These are phyloP conservation scores for Etheostoma spectabile DNA, from an alignment of 2,113 vertebrate genomes.

Conservation along the genomic window DNA sequence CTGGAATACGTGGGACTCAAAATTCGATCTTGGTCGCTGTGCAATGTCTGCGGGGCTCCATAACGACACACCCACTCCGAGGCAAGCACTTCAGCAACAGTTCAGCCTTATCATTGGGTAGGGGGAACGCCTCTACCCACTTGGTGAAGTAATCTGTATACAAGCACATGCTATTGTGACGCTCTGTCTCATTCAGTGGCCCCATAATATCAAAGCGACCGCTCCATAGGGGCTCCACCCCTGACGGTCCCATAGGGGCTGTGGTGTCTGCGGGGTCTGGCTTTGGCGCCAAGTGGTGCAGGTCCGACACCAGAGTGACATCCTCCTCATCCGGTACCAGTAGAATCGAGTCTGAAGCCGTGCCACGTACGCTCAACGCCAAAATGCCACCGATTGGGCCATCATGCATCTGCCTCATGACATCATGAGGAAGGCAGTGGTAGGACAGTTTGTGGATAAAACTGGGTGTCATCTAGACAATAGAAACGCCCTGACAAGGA, in stretches of 20 bases:
- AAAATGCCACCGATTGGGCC: conserved; percentile 17
- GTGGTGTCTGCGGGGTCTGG: too few species aligned
- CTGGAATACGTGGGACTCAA: conserved; percentile 32
- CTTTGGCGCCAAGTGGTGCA: too few species aligned
- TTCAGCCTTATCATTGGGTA: background rate
- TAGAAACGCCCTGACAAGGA: too few species aligned
- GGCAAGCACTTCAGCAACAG: conserved; percentile 9
- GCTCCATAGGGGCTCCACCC: too few species aligned
- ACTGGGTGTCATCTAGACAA: too few species aligned
- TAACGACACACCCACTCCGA: conserved; percentile 47
- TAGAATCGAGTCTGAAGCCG: background rate
- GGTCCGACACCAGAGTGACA: too few species aligned
- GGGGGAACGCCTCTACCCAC: conserved; percentile 26
- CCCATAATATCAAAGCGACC: too few species aligned
- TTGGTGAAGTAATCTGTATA: conserved; percentile 59
- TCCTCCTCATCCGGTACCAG: too few species aligned
- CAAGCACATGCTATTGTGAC: background rate
- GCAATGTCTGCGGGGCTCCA: conserved; percentile 7
- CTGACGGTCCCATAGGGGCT: too few species aligned
- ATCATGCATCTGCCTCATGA: conserved; percentile 10
- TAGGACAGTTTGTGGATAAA: too few species aligned
- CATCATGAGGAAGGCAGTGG: too few species aligned
- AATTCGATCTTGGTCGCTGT: conserved; percentile 43
- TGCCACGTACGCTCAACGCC: background rate
- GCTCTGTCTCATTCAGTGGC: too few species aligned